These are phyloP conservation scores for Australoheros facetus DNA, from an alignment of 2,797 vertebrate species.

Conservation along the genomic window DNA sequence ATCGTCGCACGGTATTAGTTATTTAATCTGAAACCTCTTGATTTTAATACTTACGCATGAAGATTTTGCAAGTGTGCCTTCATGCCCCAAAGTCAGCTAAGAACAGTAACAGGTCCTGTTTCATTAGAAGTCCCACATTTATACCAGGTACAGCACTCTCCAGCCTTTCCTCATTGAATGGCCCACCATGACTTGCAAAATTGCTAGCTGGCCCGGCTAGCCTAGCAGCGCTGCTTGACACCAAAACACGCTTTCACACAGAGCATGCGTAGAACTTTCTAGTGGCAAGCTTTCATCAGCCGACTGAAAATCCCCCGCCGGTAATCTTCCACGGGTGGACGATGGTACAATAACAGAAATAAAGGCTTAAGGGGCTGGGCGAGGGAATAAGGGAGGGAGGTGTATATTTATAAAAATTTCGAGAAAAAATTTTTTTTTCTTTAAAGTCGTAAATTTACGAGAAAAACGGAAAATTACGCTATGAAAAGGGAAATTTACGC, in stretches of 20 bases:
- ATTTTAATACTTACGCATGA: slow-evolving; percentile 76
- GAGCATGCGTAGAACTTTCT: slow-evolving; percentile 88
- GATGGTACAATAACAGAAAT: background rate
- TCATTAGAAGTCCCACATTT: slow-evolving; percentile 51
- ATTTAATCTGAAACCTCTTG: slow-evolving; percentile 50
- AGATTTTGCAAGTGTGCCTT: slow-evolving; percentile 51
- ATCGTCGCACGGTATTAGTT: slow-evolving; percentile 25
- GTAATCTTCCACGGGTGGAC: slow-evolving; percentile 9
- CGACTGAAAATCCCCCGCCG: slow-evolving; percentile 39
- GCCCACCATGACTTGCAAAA: slow-evolving; percentile 91
- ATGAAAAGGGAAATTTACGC: background rate
- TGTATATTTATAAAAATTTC: background rate
- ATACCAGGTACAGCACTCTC: slow-evolving; percentile 53
- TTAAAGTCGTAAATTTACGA: background rate
- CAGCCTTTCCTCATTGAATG: slow-evolving; percentile 77
- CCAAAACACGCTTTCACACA: slow-evolving; percentile 77
- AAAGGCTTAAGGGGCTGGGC: too few species aligned
- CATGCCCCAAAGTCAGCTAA: slow-evolving; percentile 45
- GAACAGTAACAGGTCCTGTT: slow-evolving; percentile 24
- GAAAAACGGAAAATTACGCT: background rate
- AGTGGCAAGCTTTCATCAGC: slow-evolving; percentile 75
- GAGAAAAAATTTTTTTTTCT: background rate
- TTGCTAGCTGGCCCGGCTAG: slow-evolving; percentile 81
- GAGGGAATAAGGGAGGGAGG: background rate
- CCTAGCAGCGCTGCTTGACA: slow-evolving; percentile 75